Percentiles rank a stretch among this genome's conserved stretches.
Conservation (phyloP, 2,797 vertebrate genomes). For the Neosilurus mollespiculum region DNA sequence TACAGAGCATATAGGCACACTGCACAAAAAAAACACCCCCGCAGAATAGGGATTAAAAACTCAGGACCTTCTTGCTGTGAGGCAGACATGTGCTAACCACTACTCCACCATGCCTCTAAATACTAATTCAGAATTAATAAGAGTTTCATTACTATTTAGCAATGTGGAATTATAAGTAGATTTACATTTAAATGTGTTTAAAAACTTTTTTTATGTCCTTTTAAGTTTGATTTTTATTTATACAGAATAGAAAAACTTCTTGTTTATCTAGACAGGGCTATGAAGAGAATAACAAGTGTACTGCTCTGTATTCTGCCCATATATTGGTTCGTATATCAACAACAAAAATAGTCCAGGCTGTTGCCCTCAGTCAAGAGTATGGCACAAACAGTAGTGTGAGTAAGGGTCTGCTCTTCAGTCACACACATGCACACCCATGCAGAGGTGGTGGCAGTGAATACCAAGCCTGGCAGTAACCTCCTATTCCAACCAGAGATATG, state of each 20-base stretch:
- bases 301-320: conserved; percentile 43
- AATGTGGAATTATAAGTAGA: background rate
- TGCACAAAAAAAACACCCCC: too few relatives aligned
- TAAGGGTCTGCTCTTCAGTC: conserved; percentile 54
- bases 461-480: conserved; percentile 50
- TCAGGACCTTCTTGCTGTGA: too few relatives aligned
- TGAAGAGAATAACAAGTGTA: conserved; percentile 31
- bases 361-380: conserved; percentile 39
- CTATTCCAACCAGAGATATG: conserved; percentile 56
- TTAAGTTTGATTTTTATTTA: background rate
- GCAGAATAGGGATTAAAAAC: too few relatives aligned
- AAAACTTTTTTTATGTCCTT: background rate
- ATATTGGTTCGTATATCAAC: conserved; percentile 40
- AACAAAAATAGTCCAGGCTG: conserved; percentile 45
- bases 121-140: background rate
- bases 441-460: conserved; percentile 41
- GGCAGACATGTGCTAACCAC: too few relatives aligned
- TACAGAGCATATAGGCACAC: too few relatives aligned
- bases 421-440: conserved; percentile 38
- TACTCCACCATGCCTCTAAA: background rate
- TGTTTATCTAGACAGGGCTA: conserved; percentile 35
- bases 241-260: conserved; percentile 13
- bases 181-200: conserved; percentile 1
- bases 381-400: conserved; percentile 45
- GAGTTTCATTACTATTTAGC: background rate